Conservation (phyloP, 1,140 invertebrate genomes). For the Condylostylus longicornis region DNA sequence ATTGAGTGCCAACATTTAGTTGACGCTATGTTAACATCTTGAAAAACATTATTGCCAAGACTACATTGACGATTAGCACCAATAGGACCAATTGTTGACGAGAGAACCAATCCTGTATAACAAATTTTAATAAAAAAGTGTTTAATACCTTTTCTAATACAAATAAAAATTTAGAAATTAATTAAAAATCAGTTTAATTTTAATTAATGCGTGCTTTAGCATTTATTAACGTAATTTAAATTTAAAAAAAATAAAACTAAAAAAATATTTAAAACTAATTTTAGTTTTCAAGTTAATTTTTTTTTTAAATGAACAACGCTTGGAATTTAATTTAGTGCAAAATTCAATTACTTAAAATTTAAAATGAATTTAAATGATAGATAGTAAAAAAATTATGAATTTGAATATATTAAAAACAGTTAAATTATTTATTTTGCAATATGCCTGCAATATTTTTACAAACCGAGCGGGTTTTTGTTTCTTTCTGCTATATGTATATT, state of each 20-base stretch:
- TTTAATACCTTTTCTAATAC: not conserved
- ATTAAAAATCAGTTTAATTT: not conserved
- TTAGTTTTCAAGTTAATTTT: not conserved
- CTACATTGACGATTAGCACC: constrained; percentile 90
- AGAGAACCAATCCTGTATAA: constrained; percentile 84
- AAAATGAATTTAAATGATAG: not conserved
- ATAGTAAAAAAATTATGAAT: not conserved
- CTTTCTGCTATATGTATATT: not conserved
- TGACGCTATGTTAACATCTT: constrained; percentile 86
- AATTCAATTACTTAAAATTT: too few relatives aligned
- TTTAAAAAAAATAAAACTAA: not conserved
- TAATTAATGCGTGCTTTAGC: not conserved
- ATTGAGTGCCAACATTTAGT: too few relatives aligned
- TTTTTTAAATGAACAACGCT: constrained; percentile 1
- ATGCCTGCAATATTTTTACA: not conserved
- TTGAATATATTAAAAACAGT: not conserved
- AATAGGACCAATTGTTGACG: constrained; percentile 89
- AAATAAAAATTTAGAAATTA: not conserved
- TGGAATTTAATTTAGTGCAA: too few relatives aligned
- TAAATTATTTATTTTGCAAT: not conserved
- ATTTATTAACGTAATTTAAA: not conserved
- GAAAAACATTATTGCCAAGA: constrained; percentile 92
- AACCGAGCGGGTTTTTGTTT: not conserved
- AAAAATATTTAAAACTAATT: not conserved
- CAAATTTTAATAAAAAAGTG: constrained; percentile 3